Evolutionary conservation across 2,797 vertebrate species (phyloP).

Genomic region (Acropternis orthonyx): DNA sequence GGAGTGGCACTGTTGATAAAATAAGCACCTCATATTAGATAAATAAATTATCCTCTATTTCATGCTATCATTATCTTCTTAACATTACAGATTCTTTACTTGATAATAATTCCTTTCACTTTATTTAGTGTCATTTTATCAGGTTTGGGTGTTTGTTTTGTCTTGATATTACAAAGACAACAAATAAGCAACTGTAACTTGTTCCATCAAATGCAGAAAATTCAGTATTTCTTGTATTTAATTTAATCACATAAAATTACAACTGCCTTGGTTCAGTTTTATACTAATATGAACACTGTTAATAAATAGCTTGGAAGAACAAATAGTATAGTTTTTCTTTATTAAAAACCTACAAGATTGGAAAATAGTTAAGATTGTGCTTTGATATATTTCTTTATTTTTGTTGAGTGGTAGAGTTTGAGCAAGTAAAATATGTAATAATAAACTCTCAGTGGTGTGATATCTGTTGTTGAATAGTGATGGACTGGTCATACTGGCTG

Average conservation of each 20-base stretch:
- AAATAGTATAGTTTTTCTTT: background rate
- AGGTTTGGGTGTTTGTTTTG: background rate
- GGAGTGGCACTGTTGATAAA: background rate
- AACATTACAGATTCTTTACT: background rate
- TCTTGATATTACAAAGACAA: background rate
- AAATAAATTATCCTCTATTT: background rate
- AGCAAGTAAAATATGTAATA: background rate
- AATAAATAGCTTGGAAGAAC: background rate
- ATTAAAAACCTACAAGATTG: background rate
- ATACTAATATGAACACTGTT: background rate
- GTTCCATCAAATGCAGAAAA: background rate
- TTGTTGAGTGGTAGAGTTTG: background rate
- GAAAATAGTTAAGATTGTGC: background rate
- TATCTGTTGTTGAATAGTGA: constrained; percentile 72
- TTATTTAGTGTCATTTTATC: background rate
- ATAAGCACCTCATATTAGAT: background rate
- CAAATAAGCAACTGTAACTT: background rate
- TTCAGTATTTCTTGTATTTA: background rate
- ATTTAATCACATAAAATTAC: background rate
- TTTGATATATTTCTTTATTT: background rate
- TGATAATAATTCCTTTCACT: background rate
- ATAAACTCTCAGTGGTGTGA: background rate
- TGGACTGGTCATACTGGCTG: constrained; percentile 89
- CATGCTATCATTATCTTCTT: background rate
- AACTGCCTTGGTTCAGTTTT: background rate